Evolutionary conservation across 2,888 invertebrate species (phyloP).

Genomic region (Tyria jacobaeae): DNA sequence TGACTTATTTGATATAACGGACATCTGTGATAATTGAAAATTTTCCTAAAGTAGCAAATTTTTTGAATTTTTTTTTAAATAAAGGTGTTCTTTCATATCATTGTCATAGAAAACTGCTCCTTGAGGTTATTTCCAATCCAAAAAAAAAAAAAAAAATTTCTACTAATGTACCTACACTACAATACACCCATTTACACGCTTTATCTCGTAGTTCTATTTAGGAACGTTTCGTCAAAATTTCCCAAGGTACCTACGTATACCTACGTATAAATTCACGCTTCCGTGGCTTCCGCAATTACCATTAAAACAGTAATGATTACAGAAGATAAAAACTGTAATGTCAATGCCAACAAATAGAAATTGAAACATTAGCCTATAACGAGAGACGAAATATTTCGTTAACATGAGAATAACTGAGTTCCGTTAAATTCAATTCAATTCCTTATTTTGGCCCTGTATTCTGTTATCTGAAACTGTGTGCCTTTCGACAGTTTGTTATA

Average conservation of each 20-base stretch:
- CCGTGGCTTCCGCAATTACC: slow-evolving; percentile 68
- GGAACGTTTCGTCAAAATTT: slow-evolving; percentile 43
- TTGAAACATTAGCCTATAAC: slow-evolving; percentile 66
- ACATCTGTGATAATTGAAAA: background rate
- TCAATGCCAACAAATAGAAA: slow-evolving; percentile 76
- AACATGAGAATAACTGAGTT: slow-evolving; percentile 20
- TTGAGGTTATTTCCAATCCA: background rate
- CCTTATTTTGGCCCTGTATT: too few species aligned
- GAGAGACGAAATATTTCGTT: slow-evolving; percentile 59
- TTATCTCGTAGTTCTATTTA: slow-evolving; percentile 36
- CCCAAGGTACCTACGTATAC: slow-evolving; percentile 55
- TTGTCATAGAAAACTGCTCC: background rate
- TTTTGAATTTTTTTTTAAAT: too few species aligned
- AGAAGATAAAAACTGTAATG: slow-evolving; percentile 63
- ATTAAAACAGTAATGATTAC: slow-evolving; percentile 62
- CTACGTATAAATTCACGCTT: slow-evolving; percentile 71
- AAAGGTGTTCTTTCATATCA: background rate
- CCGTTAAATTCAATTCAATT: too few species aligned
- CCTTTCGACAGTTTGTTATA: background rate
- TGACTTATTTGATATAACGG: too few species aligned
- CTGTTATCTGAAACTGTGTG: slow-evolving; percentile 16
- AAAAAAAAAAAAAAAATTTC: background rate
- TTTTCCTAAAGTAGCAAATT: background rate
- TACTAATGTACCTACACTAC: background rate
- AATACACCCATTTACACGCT: too few species aligned